phyloP scores from a whole-genome alignment of 2,113 vertebrate genomes.

The Mus pahari region DNA sequence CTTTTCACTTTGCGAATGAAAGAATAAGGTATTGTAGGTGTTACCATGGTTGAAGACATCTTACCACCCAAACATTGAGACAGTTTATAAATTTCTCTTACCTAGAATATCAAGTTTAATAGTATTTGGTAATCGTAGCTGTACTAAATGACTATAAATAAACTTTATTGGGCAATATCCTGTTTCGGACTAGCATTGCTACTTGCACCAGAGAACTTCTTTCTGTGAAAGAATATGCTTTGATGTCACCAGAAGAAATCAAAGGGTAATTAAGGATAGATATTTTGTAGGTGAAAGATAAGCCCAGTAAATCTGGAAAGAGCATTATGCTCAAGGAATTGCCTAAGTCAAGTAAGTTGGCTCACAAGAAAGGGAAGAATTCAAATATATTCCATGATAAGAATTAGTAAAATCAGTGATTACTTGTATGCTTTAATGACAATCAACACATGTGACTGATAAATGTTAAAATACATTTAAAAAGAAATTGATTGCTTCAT shows the following conservation, averaged over 20 bases:
- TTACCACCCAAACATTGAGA: not conserved
- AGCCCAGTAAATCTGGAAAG: not conserved
- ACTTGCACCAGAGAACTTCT: constrained; percentile 15
- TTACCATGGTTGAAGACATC: not conserved
- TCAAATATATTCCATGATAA: not conserved
- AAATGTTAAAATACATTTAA: not conserved
- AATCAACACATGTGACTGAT: not conserved
- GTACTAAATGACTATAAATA: not conserved
- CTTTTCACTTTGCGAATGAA: constrained; percentile 4
- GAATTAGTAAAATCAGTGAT: not conserved
- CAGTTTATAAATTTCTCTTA: not conserved
- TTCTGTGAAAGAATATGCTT: not conserved
- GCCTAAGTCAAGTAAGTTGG: not conserved
- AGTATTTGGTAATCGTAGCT: not conserved
- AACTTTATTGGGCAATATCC: not conserved
- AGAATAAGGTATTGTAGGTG: not conserved
- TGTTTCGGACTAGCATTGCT: not conserved
- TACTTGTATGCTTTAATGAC: constrained; percentile 8
- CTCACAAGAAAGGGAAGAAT: not conserved
- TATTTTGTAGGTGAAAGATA: not conserved
- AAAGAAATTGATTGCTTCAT: not conserved
- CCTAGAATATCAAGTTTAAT: not conserved
- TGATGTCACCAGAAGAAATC: not conserved
- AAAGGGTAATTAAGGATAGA: not conserved
- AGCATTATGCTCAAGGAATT: not conserved